phyloP scores from a whole-genome alignment of 2,888 invertebrate species.

The Tetanocera ferruginea region DNA sequence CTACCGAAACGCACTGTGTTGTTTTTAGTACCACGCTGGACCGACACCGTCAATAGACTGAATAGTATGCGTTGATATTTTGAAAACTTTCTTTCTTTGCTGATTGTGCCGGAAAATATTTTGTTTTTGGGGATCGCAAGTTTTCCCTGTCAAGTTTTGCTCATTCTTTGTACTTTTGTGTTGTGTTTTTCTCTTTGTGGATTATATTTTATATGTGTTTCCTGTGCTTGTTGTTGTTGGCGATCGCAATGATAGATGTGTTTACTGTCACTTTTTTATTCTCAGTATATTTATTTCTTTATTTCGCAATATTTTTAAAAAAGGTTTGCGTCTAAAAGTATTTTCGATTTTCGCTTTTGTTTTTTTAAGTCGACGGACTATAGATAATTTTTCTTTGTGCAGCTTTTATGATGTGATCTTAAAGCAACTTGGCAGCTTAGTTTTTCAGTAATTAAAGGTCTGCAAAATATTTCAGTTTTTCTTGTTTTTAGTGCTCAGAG shows the following conservation, averaged over 20 bases:
- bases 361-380: too few relatives aligned
- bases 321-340: too few relatives aligned
- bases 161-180: background rate
- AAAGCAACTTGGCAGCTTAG: too few relatives aligned
- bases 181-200: background rate
- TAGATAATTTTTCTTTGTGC: too few relatives aligned
- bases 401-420: too few relatives aligned
- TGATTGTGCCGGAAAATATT: slow-evolving; percentile 9
- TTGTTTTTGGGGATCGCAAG: slow-evolving; percentile 3
- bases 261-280: background rate
- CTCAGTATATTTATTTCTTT: background rate
- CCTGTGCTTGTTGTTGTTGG: background rate
- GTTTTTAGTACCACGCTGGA: slow-evolving; percentile 62
- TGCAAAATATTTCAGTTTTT: too few relatives aligned
- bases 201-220: background rate
- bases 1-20: background rate
- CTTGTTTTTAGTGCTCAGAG: too few relatives aligned
- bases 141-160: slow-evolving; percentile 9
- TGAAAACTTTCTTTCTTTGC: slow-evolving; percentile 8
- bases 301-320: background rate
- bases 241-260: background rate
- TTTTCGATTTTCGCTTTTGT: too few relatives aligned
- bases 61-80: slow-evolving; percentile 32
- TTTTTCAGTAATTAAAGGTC: too few relatives aligned
- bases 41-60: slow-evolving; percentile 68